Percentiles rank a stretch among this genome's conserved stretches.
These are phyloP conservation scores for Haliclystus octoradiatus DNA, from an alignment of 30 jellyfish, hydroid and myxozoan genomes.

Conservation along the genomic window DNA sequence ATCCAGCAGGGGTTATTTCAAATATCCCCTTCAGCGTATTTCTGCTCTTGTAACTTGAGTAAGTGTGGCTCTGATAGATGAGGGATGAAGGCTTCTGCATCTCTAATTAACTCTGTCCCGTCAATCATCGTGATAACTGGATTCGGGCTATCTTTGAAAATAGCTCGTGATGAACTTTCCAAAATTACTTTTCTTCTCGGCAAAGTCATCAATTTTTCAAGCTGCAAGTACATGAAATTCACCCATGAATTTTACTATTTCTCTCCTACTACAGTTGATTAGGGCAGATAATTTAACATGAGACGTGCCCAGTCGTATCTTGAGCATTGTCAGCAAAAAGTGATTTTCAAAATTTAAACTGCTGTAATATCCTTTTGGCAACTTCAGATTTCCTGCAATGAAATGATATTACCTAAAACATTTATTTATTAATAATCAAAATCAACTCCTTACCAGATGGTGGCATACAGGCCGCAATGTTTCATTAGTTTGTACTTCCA, in stretches of 20 bases:
- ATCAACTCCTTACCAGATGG: too few relatives aligned
- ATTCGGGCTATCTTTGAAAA: not conserved
- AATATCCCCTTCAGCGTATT: not conserved
- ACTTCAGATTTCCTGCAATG: not conserved
- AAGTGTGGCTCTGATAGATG: not conserved
- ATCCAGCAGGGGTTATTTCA: not conserved
- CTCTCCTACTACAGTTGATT: not conserved
- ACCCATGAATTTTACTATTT: not conserved
- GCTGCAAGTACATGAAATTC: not conserved
- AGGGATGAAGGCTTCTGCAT: not conserved
- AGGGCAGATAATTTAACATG: not conserved
- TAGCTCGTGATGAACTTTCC: not conserved
- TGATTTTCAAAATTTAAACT: not conserved
- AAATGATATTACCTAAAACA: not conserved
- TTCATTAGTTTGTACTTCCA: too few relatives aligned
- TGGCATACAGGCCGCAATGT: too few relatives aligned
- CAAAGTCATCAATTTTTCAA: not conserved
- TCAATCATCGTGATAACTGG: not conserved
- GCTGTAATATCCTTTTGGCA: not conserved
- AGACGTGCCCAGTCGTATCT: not conserved
- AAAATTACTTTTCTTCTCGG: not conserved
- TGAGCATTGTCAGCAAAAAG: not conserved
- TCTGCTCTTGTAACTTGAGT: not conserved
- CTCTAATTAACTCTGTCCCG: not conserved
- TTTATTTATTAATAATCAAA: too few relatives aligned